Conservation (phyloP, 1,140 invertebrate genomes). For the Saccostrea echinata region DNA sequence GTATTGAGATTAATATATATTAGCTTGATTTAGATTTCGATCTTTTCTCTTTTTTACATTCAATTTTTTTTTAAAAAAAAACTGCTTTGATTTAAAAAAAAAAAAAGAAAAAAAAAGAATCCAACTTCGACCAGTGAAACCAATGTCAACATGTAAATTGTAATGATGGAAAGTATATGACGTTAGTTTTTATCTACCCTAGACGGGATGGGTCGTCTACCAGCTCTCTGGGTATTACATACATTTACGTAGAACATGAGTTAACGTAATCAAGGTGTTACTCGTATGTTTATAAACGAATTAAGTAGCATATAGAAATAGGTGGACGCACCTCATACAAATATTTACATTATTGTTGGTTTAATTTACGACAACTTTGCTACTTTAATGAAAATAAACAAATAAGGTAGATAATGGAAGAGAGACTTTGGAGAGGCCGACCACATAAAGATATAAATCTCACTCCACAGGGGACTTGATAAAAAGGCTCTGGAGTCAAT, state of each 20-base stretch:
- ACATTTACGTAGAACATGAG: neutral
- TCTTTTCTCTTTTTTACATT: too few relatives aligned
- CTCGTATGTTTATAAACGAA: conserved; percentile 24
- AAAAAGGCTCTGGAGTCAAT: neutral
- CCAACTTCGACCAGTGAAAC: too few relatives aligned
- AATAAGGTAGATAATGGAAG: conserved; percentile 3
- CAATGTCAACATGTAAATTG: too few relatives aligned
- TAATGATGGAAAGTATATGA: too few relatives aligned
- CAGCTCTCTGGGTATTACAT: neutral
- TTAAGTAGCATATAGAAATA: conserved; percentile 19
- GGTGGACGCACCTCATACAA: conserved; percentile 5
- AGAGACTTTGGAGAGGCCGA: neutral
- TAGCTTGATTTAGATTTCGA: too few relatives aligned
- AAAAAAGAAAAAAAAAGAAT: too few relatives aligned
- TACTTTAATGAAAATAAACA: conserved; percentile 34
- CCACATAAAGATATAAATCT: neutral
- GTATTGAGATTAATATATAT: too few relatives aligned
- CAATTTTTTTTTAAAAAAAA: too few relatives aligned
- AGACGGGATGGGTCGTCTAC: neutral
- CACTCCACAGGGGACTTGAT: neutral
- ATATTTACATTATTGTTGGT: conserved; percentile 29
- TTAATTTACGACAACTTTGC: conserved; percentile 24
- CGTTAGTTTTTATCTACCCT: neutral
- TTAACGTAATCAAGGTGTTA: neutral
- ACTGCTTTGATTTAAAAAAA: too few relatives aligned